Conservation (phyloP, 2,113 vertebrate genomes). For the Cynopterus brachyotis region DNA sequence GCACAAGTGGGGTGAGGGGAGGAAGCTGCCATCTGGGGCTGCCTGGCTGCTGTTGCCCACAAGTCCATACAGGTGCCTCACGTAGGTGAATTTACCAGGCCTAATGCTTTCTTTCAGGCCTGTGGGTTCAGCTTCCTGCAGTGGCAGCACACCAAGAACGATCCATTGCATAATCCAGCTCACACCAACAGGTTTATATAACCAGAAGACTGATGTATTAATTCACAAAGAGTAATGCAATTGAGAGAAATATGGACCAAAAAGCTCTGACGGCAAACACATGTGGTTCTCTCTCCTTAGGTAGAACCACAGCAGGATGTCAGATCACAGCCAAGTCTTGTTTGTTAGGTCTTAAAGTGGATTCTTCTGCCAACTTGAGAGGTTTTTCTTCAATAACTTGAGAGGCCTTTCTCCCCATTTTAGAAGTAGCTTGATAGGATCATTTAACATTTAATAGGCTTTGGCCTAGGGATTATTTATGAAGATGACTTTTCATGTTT, state of each 20-base stretch:
- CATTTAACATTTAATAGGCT: neutral
- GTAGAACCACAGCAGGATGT: neutral
- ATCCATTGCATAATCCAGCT: neutral
- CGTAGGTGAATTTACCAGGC: neutral
- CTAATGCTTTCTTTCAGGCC: neutral
- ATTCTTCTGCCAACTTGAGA: neutral
- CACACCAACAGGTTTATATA: neutral
- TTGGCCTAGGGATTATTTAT: neutral
- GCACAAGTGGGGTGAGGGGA: rapidly evolving
- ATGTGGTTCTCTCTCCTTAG: neutral
- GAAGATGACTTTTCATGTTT: neutral
- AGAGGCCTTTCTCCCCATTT: neutral
- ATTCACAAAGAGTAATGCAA: neutral
- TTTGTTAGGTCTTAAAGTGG: neutral
- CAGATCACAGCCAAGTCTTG: neutral
- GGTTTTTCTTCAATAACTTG: neutral
- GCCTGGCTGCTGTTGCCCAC: neutral
- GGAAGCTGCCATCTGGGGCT: rapidly evolving
- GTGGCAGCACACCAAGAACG: neutral
- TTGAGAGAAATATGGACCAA: neutral
- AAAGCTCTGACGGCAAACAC: neutral
- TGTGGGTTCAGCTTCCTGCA: neutral
- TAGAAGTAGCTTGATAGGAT: neutral
- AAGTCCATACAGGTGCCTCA: neutral
- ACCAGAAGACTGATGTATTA: neutral